Base-by-base conservation (phyloP, 2,113 vertebrate species). In the Castor canadensis region DNA sequence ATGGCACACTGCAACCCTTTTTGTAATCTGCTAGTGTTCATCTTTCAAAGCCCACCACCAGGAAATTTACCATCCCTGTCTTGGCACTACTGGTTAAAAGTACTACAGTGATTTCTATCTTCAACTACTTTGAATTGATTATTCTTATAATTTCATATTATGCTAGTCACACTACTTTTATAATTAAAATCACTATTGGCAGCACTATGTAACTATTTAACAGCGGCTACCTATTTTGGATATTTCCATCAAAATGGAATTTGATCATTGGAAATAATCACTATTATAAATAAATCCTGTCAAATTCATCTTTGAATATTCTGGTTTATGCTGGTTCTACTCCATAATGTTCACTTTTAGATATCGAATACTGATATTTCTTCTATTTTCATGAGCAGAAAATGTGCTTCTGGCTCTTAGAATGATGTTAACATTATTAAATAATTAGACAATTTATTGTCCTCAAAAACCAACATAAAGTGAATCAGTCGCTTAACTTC, bases 321-420 rank as follows among this genome's bases (percentile, higher is more conserved):
- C 35, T 83, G 77, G 8, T 80, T 94, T 96, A 75, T 1, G 91
- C 22, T 94, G 64, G 60, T 9, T 75, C 49, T 93, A 72, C 54
- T 81, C 81, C 35, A 94, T 94, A 91, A 95, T 47, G 35, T 88
- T 24, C 28, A 94, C 81, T 77, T 91, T 95, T 95, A 89, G 26
- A 90, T 64, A 93, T 89, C 79, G 95, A 93, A 91, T 83, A 72
- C 24, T 91, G 96, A 87, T 64, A 85, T 87, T 83, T 97, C 28
- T 89, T 87, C 62, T 79, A 49, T 80, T 94, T 95, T 20, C 54
- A 87, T 67, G 73, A 96, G 12, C 22, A 91, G 64, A 89, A 93
- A 87, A 88, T 64, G 0, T 94, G 17, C 79, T 97, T 79, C 26
- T 93, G 30, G 64, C 54, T 96, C 32, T 91, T 82, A 58, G n/a